A percentile compares a stretch with the other conserved stretches of the same genome.
phyloP scores from a whole-genome alignment of 2,888 invertebrate genomes.

The Tetropium fuscum region DNA sequence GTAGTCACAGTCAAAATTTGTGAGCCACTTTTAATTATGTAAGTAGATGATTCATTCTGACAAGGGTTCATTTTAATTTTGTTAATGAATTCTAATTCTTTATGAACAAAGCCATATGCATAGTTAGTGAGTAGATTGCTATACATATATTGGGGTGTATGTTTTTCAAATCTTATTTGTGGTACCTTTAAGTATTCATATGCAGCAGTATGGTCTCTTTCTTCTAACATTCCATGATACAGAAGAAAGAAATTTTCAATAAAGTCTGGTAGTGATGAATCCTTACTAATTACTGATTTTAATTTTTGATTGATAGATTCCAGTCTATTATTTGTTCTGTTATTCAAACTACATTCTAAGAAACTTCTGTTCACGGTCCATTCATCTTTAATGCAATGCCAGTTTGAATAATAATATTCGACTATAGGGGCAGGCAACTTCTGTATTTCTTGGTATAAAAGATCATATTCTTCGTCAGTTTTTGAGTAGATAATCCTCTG shows the following conservation, averaged over 20 bases:
- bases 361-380: background rate
- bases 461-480: slow-evolving; percentile 1
- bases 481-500: background rate
- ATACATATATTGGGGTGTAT: slow-evolving; percentile 6
- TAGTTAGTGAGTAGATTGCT: slow-evolving; percentile 10
- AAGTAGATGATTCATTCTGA: slow-evolving; percentile 5
- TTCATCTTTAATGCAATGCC: background rate
- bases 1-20: background rate
- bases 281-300: slow-evolving; percentile 6
- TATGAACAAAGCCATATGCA: slow-evolving; percentile 9
- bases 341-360: background rate
- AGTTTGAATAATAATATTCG: background rate
- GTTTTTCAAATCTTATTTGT: slow-evolving; percentile 5
- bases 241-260: slow-evolving; percentile 18
- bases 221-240: slow-evolving; percentile 19
- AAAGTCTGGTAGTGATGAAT: slow-evolving; percentile 18
- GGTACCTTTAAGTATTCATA: slow-evolving; percentile 15
- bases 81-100: slow-evolving; percentile 8
- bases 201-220: slow-evolving; percentile 13
- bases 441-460: background rate
- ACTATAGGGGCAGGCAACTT: background rate
- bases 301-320: background rate
- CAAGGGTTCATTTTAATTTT: slow-evolving; percentile 3
- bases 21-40: background rate
- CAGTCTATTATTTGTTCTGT: background rate